phyloP scores from a whole-genome alignment of 1,140 invertebrate genomes.

The Phortica variegata region DNA sequence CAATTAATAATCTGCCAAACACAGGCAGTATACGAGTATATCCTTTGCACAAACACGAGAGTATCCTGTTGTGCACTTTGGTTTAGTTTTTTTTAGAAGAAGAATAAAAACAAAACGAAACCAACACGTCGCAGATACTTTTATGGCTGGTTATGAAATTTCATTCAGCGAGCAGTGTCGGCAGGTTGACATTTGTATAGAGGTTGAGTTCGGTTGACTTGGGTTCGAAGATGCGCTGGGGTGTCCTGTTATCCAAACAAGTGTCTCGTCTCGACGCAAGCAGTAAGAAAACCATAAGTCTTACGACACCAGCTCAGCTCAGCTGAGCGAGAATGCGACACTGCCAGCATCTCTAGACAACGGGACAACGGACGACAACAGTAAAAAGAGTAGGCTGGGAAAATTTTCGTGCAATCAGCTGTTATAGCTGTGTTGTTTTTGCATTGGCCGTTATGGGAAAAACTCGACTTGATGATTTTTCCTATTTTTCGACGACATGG shows the following conservation, averaged over 20 bases:
- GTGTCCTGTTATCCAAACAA: constrained; percentile 48
- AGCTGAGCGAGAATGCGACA: no score
- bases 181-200: constrained; percentile 46
- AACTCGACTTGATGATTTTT: constrained; percentile 17
- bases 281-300: constrained; percentile 3
- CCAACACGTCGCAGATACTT: constrained; percentile 37
- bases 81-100: no score
- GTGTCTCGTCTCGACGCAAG: constrained; percentile 8
- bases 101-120: constrained; percentile 51
- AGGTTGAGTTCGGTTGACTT: constrained; percentile 24
- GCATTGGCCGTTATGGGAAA: constrained; percentile 33
- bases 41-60: constrained; percentile 22
- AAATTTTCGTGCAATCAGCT: constrained; percentile 49
- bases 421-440: constrained; percentile 12
- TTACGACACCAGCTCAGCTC: no score
- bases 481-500: no score
- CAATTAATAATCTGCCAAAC: constrained; percentile 35
- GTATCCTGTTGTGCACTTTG: constrained; percentile 44
- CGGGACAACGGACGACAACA: constrained; percentile 32
- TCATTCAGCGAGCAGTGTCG: constrained; percentile 24
- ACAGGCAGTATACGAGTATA: constrained; percentile 15
- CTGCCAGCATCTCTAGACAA: constrained; percentile 12
- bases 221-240: constrained; percentile 12
- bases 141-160: constrained; percentile 41
- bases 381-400: constrained; percentile 35